Evolutionary conservation across 2,888 invertebrate genomes (phyloP), one percentile per base, ranked within the genome.

Genomic region (Drosophila nr. perissopoda): DNA sequence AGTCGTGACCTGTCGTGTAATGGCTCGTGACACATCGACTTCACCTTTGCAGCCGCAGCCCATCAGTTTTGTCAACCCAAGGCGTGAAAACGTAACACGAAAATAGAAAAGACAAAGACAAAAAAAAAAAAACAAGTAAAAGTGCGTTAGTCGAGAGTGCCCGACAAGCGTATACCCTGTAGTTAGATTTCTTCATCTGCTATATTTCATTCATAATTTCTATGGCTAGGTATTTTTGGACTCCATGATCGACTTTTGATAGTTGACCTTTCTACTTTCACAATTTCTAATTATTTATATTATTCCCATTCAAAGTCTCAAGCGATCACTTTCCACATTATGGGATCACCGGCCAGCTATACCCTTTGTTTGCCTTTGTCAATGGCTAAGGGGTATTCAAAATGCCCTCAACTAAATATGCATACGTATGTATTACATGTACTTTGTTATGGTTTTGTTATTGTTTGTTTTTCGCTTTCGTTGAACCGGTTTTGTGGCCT

Each of bases 401-500:
- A 51, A 8, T 74, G 67, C 56, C 58, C 53, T 34, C 61, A 69
- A 58, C 38, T 54, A 27, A 27, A 63, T 54, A 54, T 57, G 40
- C 40, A 51, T 21, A 68, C 54, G 40, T 53, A 52, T 51, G 51
- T 71, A 72, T 52, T 40, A 51, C 36, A 63, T 52, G 72, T 65
- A 63, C 63, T 72, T 72, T 75, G 78, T 75, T 77, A 69, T 74
- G 56, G 67, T 63, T 72, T 61, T 52, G 31, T 36, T 68, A 51
- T 36, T 61, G 33, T 74, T 58, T 46, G 57, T 34, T 52, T 76
- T 79, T 79, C 79, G 81, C 81, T 79, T 79, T 82, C 81, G 76
- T 81, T 82, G 73, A 79, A 81, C 81, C 80, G 83, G 81, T 81
- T 81, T 70, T 52, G 42, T 64, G 72, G 68, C 62, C 68, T 78